These are phyloP conservation scores for Tromatobia lineatoria DNA, from an alignment of 2,888 invertebrate genomes.

Conservation along the genomic window DNA sequence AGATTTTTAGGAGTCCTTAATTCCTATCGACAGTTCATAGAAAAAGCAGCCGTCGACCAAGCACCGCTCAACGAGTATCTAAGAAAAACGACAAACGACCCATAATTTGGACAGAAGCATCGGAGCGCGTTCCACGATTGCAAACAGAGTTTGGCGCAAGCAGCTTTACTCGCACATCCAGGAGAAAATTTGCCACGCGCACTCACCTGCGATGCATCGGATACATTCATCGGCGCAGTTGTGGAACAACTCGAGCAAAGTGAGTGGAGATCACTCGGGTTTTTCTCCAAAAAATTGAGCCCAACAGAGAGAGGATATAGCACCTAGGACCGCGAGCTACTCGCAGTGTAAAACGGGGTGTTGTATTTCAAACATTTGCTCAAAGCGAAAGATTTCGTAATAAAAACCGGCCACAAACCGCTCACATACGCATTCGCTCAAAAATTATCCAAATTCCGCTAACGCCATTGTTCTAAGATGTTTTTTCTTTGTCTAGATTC, in stretches of 20 bases:
- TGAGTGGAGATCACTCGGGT: slow-evolving; percentile 6
- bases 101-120: slow-evolving; percentile 57
- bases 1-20: slow-evolving; percentile 71
- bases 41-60: slow-evolving; percentile 57
- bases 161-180: slow-evolving; percentile 41
- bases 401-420: slow-evolving; percentile 38
- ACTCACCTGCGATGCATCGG: slow-evolving; percentile 42
- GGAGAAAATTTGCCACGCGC: background rate
- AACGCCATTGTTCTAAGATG: too few species aligned
- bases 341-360: slow-evolving; percentile 1
- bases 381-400: slow-evolving; percentile 15
- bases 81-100: slow-evolving; percentile 60
- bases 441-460: too few species aligned
- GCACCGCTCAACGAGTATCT: slow-evolving; percentile 39
- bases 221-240: slow-evolving; percentile 20
- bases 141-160: slow-evolving; percentile 15
- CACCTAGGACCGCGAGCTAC: background rate
- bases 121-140: slow-evolving; percentile 33
- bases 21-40: slow-evolving; percentile 69
- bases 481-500: too few species aligned
- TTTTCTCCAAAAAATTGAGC: background rate
- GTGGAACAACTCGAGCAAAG: slow-evolving; percentile 19
- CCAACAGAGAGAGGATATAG: slow-evolving; percentile 11
- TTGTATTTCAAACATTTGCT: slow-evolving; percentile 31
- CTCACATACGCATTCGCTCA: slow-evolving; percentile 3